Evolutionary conservation across 2,888 invertebrate genomes (phyloP), one percentile per base, ranked within the genome.

Genomic region (Cephalotes varians): DNA sequence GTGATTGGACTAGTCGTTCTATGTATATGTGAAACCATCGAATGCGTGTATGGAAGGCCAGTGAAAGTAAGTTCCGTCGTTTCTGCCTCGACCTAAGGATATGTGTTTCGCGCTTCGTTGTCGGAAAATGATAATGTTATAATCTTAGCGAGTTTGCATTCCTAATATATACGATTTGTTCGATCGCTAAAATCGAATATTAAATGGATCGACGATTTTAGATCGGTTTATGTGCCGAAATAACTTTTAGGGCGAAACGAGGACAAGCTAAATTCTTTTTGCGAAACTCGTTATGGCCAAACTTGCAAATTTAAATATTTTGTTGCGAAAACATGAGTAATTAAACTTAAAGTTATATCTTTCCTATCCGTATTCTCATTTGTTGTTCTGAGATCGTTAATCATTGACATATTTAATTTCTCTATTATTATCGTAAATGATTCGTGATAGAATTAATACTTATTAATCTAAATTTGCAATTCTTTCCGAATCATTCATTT

Each of bases 21-120:
- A 44, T 79, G 56, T 77, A 69, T 69, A 77, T 44, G 77, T 40
- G 69, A 56, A 79, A 56, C 44, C 71, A 25, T 71, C 44, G 56
- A 71, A 65, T 44, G 44, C 25, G 44, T 71, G 21, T 69, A 69
- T 54, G 69, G 69, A 77, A 69, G 69, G 77, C 54, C 71, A 71
- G 71, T 71, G 71, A 79, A 79, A 79, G 56, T 71, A 79, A 79
- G 77, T 79, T 34, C 31, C 76, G 65, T 54, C 51, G 51, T 76
- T 76, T 65, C 71, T 69, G 44, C 44, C 21, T 25, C 25, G 64
- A 64, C 31, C n/a, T 69, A 31, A 56, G 40, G 31, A 69, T 34
- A 21, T n/a, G 21, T 15, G 21, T 51, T 54, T 51, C 71, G 71
- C 56, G 25, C 31, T 28, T 34, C 71, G 15, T 54, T 56, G 44